Evolutionary conservation across 2,797 vertebrate species (phyloP).

Genomic region (Urosaurus nigricauda): DNA sequence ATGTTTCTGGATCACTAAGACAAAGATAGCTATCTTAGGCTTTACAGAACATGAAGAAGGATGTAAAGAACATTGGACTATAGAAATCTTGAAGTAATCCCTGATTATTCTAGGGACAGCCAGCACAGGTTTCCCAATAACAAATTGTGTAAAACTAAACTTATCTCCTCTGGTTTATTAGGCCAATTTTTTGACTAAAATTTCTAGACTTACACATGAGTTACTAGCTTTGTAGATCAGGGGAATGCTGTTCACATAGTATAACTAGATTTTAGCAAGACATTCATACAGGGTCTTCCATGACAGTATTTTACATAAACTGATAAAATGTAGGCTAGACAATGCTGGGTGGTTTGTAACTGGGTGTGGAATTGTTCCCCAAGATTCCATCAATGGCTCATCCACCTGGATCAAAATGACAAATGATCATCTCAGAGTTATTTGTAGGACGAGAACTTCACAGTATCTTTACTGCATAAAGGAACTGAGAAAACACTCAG

Average conservation of each 20-base stretch:
- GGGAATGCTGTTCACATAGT: neutral
- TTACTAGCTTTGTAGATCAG: neutral
- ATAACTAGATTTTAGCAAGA: neutral
- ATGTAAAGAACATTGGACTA: neutral
- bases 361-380: neutral
- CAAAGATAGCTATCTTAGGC: neutral
- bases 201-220: neutral
- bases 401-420: neutral
- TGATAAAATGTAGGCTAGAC: neutral
- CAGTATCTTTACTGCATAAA: neutral
- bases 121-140: neutral
- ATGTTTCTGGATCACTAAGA: neutral
- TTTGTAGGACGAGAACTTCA: neutral
- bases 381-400: neutral
- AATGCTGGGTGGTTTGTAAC: neutral
- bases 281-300: neutral
- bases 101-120: neutral
- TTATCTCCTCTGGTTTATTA: neutral
- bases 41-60: neutral
- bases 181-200: too few species aligned
- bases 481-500: neutral
- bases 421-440: neutral
- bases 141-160: neutral
- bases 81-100: neutral
- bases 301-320: neutral